These are phyloP conservation scores for Plagiodera versicolora DNA, from an alignment of 2,888 invertebrate genomes.

Conservation along the genomic window DNA sequence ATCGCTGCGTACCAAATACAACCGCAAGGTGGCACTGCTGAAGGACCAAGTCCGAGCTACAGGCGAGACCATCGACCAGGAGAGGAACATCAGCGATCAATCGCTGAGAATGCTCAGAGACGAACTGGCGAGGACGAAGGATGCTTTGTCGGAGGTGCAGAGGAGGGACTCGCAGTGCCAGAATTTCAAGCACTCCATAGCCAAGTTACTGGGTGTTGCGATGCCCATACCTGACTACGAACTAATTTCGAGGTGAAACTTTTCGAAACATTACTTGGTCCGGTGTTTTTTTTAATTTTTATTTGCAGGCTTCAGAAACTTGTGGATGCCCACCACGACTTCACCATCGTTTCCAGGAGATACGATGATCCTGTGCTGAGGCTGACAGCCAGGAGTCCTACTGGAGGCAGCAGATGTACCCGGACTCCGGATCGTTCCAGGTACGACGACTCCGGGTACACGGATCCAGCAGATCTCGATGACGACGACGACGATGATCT, in stretches of 20 bases:
- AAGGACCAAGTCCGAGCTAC: conserved; percentile 73
- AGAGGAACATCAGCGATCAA: conserved; percentile 70
- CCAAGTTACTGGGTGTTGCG: conserved; percentile 60
- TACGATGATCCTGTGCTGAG: conserved; percentile 64
- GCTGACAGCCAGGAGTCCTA: conserved; percentile 61
- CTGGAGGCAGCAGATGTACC: conserved; percentile 55
- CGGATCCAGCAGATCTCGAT: conserved; percentile 69
- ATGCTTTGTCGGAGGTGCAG: conserved; percentile 72
- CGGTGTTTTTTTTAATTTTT: neutral
- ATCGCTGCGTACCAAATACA: conserved; percentile 72
- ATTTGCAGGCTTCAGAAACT: conserved; percentile 72
- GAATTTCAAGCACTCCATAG: conserved; percentile 67
- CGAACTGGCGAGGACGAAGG: conserved; percentile 74
- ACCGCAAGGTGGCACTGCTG: conserved; percentile 69
- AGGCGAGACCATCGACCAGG: conserved; percentile 70
- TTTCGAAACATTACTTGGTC: too few species aligned
- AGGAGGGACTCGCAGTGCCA: conserved; percentile 77
- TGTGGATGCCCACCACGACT: conserved; percentile 85
- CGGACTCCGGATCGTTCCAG: conserved; percentile 59
- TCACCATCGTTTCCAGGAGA: conserved; percentile 78
- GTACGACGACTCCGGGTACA: conserved; percentile 74
- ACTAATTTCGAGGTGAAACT: conserved; percentile 51
- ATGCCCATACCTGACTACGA: conserved; percentile 63
- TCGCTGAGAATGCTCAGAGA: conserved; percentile 72
- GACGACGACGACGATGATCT: conserved; percentile 35